A percentile compares a stretch with the other conserved stretches of the same genome.
These are phyloP conservation scores for Heptranchias perlo DNA, from an alignment of 2,113 vertebrate species.

Conservation along the genomic window DNA sequence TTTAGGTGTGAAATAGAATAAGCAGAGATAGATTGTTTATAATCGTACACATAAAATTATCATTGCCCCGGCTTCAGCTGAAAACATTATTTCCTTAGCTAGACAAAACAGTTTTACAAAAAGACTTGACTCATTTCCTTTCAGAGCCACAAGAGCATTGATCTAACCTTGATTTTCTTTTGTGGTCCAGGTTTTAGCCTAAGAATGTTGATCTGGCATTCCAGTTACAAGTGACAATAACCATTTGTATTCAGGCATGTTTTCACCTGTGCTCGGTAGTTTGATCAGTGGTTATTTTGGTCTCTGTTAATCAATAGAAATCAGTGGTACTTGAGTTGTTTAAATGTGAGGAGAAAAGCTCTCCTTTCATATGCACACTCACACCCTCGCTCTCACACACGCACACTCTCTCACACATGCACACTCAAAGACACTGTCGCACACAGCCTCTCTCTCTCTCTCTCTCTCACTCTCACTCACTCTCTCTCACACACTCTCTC, in stretches of 20 bases:
- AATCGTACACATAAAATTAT: background rate
- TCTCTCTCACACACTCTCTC: too few species aligned
- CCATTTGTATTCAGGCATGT: background rate
- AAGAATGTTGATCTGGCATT: background rate
- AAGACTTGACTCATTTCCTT: conserved; percentile 29
- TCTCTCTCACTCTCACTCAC: too few species aligned
- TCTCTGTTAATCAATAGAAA: background rate
- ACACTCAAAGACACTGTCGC: too few species aligned
- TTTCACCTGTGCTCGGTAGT: background rate
- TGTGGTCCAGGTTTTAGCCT: background rate
- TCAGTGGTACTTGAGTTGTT: background rate
- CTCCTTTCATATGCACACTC: background rate
- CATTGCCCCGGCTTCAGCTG: background rate
- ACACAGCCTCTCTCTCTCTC: too few species aligned
- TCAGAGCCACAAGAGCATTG: background rate
- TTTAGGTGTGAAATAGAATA: background rate
- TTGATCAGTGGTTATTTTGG: background rate
- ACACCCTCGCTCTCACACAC: background rate
- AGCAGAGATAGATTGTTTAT: background rate
- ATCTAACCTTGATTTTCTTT: background rate
- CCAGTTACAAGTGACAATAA: background rate
- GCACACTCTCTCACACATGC: background rate
- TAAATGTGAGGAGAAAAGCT: background rate
- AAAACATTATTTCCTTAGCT: background rate
- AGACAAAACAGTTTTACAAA: conserved; percentile 23